Conservation (phyloP, 2,113 vertebrate species). For the Cebidichthys violaceus region DNA sequence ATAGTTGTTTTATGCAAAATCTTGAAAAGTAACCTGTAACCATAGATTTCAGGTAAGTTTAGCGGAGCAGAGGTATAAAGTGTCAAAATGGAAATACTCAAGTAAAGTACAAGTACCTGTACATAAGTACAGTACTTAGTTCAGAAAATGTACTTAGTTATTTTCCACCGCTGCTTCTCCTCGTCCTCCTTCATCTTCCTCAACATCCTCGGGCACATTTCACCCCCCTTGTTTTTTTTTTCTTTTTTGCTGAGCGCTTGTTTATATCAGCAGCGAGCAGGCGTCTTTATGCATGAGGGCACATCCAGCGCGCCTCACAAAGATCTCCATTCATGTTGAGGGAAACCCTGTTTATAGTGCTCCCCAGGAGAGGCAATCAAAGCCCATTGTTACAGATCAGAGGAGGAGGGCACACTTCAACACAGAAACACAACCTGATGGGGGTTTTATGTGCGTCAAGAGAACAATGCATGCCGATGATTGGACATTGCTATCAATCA, state of each 20-base stretch:
- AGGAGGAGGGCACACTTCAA: constrained; percentile 44
- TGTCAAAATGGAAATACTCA: not conserved
- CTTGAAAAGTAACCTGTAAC: not conserved
- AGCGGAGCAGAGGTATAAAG: not conserved
- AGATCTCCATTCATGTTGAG: constrained; percentile 60
- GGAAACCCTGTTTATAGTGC: constrained; percentile 62
- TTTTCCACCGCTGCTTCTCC: not conserved
- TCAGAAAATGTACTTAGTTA: not conserved
- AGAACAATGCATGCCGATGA: constrained; percentile 32
- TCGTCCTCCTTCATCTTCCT: constrained; percentile 1
- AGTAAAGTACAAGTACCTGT: constrained; percentile 3
- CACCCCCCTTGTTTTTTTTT: not conserved
- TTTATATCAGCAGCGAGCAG: constrained; percentile 67
- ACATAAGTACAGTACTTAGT: not conserved
- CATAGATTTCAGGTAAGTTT: not conserved
- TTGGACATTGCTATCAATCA: constrained; percentile 23
- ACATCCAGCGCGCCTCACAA: constrained; percentile 55
- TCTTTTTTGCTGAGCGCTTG: constrained; percentile 49
- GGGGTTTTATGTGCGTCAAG: constrained; percentile 39
- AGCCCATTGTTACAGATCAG: constrained; percentile 58
- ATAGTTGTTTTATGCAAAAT: not conserved
- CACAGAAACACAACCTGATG: constrained; percentile 28
- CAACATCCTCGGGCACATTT: constrained; percentile 32
- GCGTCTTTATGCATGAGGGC: constrained; percentile 66
- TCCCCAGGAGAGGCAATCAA: constrained; percentile 56